phyloP scores from a whole-genome alignment of 2,797 vertebrate genomes.

The Crax fasciolata region DNA sequence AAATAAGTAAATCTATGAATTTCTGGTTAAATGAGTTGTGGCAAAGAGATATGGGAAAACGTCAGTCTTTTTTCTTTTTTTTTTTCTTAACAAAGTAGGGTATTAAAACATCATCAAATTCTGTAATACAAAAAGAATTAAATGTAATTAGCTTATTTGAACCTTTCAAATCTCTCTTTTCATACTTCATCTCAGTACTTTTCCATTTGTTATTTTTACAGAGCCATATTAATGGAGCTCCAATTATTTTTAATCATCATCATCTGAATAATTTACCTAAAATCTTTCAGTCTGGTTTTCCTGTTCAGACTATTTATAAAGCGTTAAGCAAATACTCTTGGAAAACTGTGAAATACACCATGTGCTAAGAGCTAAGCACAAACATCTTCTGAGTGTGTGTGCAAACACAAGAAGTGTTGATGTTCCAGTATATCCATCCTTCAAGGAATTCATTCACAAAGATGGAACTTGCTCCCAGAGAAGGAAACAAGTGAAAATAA shows the following conservation, averaged over 20 bases:
- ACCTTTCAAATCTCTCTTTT: background rate
- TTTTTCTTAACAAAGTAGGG: background rate
- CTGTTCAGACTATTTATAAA: conserved; percentile 35
- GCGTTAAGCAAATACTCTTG: background rate
- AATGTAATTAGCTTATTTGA: background rate
- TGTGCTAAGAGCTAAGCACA: background rate
- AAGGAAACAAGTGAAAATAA: background rate
- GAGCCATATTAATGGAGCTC: background rate
- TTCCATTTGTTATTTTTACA: conserved; percentile 39
- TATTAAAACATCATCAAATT: background rate
- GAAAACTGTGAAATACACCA: background rate
- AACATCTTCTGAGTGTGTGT: background rate
- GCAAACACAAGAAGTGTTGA: background rate
- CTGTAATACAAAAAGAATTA: background rate
- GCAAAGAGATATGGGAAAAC: background rate
- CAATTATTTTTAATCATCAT: conserved; percentile 61
- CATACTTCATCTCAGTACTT: background rate
- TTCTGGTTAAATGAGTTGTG: background rate
- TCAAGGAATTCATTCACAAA: background rate
- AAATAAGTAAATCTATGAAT: background rate
- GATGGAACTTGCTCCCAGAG: background rate
- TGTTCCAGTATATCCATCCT: background rate
- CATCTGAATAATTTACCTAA: conserved; percentile 51
- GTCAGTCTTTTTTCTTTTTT: background rate
- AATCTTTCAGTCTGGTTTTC: conserved; percentile 33